A percentile compares a stretch with the other conserved stretches of the same genome.
Conservation (phyloP, 1,140 invertebrate genomes). For the Ptiloglossa arizonensis region DNA sequence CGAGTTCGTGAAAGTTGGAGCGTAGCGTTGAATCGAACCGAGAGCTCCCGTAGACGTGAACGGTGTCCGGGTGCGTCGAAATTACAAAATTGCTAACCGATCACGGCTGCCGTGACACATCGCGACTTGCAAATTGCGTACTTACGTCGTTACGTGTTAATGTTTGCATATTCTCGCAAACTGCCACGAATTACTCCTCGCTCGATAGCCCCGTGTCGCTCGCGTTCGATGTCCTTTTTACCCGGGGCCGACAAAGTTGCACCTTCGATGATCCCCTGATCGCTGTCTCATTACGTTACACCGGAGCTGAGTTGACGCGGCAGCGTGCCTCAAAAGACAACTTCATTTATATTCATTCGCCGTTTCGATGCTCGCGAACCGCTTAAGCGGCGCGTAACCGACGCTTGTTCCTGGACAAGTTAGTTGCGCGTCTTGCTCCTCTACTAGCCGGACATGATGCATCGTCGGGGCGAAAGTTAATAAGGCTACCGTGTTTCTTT, state of each 20-base stretch:
- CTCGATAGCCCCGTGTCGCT: not conserved
- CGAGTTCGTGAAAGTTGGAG: no score
- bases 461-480: slow-evolving; percentile 29
- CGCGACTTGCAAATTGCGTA: slow-evolving; percentile 40
- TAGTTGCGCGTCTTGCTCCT: slow-evolving; percentile 1
- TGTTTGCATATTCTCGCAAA: slow-evolving; percentile 25
- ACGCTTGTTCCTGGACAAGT: slow-evolving; percentile 29
- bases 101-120: not conserved
- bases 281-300: slow-evolving; percentile 56
- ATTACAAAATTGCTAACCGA: not conserved
- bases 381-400: slow-evolving; percentile 53
- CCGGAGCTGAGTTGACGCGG: slow-evolving; percentile 15
- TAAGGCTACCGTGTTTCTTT: slow-evolving; percentile 26
- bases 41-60: no score
- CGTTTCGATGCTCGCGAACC: slow-evolving; percentile 33
- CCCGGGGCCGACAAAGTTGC: slow-evolving; percentile 44
- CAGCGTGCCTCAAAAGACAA: slow-evolving; percentile 41
- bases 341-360: slow-evolving; percentile 54
- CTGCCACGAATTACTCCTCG: not conserved
- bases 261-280: slow-evolving; percentile 60
- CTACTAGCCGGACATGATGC: not conserved
- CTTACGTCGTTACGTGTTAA: slow-evolving; percentile 34
- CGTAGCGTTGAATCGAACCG: no score
- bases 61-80: not conserved
- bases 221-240: slow-evolving; percentile 13